These are phyloP conservation scores for Oxycera nigricornis DNA, from an alignment of 2,888 invertebrate species.

Conservation along the genomic window DNA sequence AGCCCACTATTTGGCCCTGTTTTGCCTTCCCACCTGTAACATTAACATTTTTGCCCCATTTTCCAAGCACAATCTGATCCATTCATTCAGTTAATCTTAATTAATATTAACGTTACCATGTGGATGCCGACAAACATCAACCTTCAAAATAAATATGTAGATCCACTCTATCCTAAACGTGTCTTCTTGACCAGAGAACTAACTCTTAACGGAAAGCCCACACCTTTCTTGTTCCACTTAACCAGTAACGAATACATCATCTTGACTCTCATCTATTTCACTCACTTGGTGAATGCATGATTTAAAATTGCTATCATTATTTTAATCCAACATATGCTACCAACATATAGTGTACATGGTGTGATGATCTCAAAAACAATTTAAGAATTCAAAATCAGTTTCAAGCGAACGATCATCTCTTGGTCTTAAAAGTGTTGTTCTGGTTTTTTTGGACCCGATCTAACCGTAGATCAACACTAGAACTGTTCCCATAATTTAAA, in stretches of 20 bases:
- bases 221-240: not conserved
- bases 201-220: not conserved
- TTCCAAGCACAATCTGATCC: too few relatives aligned
- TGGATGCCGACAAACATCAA: too few relatives aligned
- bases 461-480: not conserved
- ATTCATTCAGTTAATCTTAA: too few relatives aligned
- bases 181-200: too few relatives aligned
- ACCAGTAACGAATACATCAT: not conserved
- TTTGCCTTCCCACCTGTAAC: too few relatives aligned
- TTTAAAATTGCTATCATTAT: not conserved
- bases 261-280: not conserved
- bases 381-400: not conserved
- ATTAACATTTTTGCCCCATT: too few relatives aligned
- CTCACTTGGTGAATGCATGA: not conserved
- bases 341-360: not conserved
- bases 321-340: too few relatives aligned
- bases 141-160: too few relatives aligned
- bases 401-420: not conserved
- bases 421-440: not conserved
- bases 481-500: constrained; percentile 5
- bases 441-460: not conserved
- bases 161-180: too few relatives aligned
- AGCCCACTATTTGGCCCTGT: too few relatives aligned
- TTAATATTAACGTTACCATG: too few relatives aligned
- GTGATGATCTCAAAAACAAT: not conserved